Evolutionary conservation across 1,140 invertebrate species (phyloP).

Genomic region (Physella acuta): DNA sequence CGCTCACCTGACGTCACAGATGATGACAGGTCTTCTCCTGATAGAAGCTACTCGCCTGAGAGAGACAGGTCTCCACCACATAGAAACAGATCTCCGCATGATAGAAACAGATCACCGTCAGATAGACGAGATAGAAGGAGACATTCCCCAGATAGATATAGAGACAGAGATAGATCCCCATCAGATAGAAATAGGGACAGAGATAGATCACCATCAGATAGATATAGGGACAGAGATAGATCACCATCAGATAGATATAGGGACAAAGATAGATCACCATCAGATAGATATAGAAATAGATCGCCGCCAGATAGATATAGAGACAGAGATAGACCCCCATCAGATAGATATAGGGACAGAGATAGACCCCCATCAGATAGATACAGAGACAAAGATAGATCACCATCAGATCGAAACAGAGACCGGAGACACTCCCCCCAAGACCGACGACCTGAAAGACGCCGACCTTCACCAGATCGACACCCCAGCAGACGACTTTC

Average conservation of each 20-base stretch:
- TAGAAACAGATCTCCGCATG: neutral
- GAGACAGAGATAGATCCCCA: neutral
- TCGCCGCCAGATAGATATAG: neutral
- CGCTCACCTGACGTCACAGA: too few relatives aligned
- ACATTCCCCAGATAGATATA: neutral
- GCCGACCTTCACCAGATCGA: neutral
- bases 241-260: neutral
- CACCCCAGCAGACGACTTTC: neutral
- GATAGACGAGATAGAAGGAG: neutral
- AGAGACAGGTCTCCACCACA: too few relatives aligned
- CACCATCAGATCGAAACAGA: neutral
- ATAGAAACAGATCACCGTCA: neutral
- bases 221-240: neutral
- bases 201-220: neutral
- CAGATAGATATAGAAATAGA: neutral
- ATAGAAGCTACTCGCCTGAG: too few relatives aligned
- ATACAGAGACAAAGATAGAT: neutral
- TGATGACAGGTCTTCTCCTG: too few relatives aligned
- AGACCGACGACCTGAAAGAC: neutral
- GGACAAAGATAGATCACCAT: neutral
- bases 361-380: neutral
- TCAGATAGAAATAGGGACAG: neutral
- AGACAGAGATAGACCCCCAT: neutral
- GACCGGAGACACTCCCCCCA: neutral
- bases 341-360: neutral